phyloP scores from a whole-genome alignment of 2,113 vertebrate genomes.

The Corapipo altera region DNA sequence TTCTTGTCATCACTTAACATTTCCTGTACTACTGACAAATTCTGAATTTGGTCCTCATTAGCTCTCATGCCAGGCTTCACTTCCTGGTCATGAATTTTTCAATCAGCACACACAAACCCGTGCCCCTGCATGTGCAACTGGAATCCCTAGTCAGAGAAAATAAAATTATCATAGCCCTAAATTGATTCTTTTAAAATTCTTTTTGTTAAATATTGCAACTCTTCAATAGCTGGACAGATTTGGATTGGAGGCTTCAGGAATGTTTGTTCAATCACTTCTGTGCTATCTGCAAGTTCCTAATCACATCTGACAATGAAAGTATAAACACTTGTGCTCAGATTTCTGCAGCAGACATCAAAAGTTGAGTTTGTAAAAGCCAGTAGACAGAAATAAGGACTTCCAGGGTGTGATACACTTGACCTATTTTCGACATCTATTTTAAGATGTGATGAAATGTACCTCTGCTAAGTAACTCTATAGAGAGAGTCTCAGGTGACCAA shows the following conservation, averaged over 20 bases:
- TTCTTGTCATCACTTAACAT: neutral
- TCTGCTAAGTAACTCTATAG: neutral
- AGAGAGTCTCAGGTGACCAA: neutral
- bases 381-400: slow-evolving; percentile 1
- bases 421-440: slow-evolving; percentile 1
- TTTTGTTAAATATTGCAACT: neutral
- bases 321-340: neutral
- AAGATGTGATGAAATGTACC: neutral
- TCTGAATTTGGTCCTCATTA: neutral
- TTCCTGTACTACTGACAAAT: neutral
- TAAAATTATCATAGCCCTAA: neutral
- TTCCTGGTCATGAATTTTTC: neutral
- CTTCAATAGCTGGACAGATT: neutral
- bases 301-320: neutral
- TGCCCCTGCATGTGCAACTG: neutral
- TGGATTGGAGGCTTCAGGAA: neutral
- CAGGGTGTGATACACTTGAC: slow-evolving; percentile 13
- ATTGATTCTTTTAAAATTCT: neutral
- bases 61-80: neutral
- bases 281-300: neutral
- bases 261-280: neutral
- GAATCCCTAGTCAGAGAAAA: neutral
- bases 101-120: neutral
- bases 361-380: neutral
- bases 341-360: slow-evolving; percentile 15